Base-by-base conservation (phyloP, 2,888 invertebrate genomes). In the Coenonympha arcania region DNA sequence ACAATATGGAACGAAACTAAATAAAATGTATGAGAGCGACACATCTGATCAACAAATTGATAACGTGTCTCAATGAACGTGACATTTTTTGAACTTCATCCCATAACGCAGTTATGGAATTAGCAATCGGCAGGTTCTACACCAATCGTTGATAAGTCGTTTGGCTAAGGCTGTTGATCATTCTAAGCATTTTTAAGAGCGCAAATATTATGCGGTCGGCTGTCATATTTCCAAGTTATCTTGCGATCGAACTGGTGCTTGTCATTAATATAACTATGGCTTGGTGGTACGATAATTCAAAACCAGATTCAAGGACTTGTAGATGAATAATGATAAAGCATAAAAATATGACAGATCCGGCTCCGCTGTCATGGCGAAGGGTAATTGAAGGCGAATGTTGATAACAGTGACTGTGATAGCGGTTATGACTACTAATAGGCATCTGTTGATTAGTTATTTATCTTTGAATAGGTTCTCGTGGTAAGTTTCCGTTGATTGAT, bases 291-390 rank as follows among this genome's bases (percentile, higher is more conserved):
- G 41, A 52, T 54, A 52, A 54, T 54, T 49, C 43, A 52, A 52
- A 54, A 39, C 52, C 54, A 54, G 36, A 41, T 52, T 49, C 48
- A 54, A 54, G 54, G 54, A 51, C 52, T 42, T 54, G 24, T 33
- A 40, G 47, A 48, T 52, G 31, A 52, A 33, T 53, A 42, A 55
- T 55, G 49, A 55, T 46, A 46, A 44, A 51, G 37, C 13, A 50
- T 30, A 48, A 52, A 49, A 51, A 52, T 48, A 42, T 30, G 43
- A 44, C 30, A 54, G 54, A 39, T 54, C 54, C 54, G 54, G 54
- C 54, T 54, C 48, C 42, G 31, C n/a, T 43, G 8, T 31, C 26
- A 40, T 48, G 33, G 22, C 24, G 16, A 33, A 33, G 36, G 36
- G 26, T 13, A 13, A 9, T 19, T 36, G 11, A 34, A 37, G 37